Base-by-base conservation (phyloP, 2,888 invertebrate species). In the Drosophila nigricruria region DNA sequence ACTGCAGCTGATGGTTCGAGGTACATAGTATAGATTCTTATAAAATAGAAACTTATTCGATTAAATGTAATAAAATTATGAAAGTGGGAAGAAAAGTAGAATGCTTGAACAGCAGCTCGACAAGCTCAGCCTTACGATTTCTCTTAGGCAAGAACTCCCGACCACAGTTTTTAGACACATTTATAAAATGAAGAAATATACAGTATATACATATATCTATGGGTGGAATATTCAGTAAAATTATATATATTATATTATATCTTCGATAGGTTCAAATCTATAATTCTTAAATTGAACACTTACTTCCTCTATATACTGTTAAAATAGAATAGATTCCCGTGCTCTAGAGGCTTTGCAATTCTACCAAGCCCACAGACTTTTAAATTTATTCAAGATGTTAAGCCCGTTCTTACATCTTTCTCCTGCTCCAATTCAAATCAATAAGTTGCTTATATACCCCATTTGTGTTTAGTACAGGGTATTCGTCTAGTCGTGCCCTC, bases 1-100 rank as follows among this genome's bases (percentile, higher is more conserved):
- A 16, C 0, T n/a, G 38, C n/a, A n/a, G n/a, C n/a, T n/a, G 1
- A 2, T 2, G 14, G 8, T n/a, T n/a, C 0, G 8, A 38, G 8
- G 6, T n/a, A 6, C 16, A 16, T 1, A 36, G 36, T 14, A 5
- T 36, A 36, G 34, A 14, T 5, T 34, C 5, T 34, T 8, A 34
- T 12, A 16, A 36, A n/a, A n/a, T n/a, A n/a, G n/a, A n/a, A n/a
- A n/a, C n/a, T n/a, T n/a, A n/a, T n/a, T n/a, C n/a, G n/a, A n/a
- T n/a, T n/a, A n/a, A n/a, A n/a, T n/a, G n/a, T n/a, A n/a, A n/a
- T n/a, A n/a, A n/a, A n/a, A n/a, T n/a, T n/a, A n/a, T n/a, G n/a
- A n/a, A n/a, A n/a, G n/a, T n/a, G n/a, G n/a, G n/a, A n/a, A n/a
- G 14, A 3, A 36, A 36, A 16, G 1, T 36, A 36, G 16, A 36